These are phyloP conservation scores for Callospermophilus lateralis DNA, from an alignment of 2,113 vertebrate genomes.

Conservation along the genomic window DNA sequence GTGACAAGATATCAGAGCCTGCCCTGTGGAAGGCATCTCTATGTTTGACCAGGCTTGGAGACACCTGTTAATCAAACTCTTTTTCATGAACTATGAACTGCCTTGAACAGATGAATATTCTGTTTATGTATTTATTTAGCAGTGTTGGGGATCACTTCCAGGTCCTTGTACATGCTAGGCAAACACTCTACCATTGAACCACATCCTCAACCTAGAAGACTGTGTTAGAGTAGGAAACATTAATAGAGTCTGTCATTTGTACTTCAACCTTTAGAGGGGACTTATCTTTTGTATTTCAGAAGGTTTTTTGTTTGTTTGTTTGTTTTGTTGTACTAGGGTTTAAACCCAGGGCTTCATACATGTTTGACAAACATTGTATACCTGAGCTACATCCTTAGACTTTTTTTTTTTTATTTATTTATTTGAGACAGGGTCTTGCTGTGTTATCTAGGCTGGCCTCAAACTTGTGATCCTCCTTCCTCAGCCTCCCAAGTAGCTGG, in stretches of 20 bases:
- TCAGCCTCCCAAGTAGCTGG: neutral
- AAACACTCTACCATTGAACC: neutral
- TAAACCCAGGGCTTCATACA: neutral
- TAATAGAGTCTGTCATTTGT: neutral
- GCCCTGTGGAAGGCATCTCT: neutral
- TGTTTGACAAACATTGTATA: neutral
- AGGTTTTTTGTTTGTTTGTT: neutral
- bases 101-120: constrained; percentile 17
- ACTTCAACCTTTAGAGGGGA: neutral
- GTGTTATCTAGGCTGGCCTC: neutral
- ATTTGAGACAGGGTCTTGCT: neutral
- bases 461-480: neutral
- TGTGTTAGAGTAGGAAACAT: constrained; percentile 25
- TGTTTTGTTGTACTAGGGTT: neutral
- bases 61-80: neutral
- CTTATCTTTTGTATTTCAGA: neutral
- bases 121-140: neutral
- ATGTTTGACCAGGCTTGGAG: neutral
- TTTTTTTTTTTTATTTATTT: neutral
- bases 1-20: neutral
- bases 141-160: neutral
- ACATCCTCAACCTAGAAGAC: neutral
- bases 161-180: neutral
- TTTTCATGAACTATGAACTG: neutral
- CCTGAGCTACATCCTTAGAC: neutral